Evolutionary conservation across 2,797 vertebrate species (phyloP).

Genomic region (Taenioides sp.): DNA sequence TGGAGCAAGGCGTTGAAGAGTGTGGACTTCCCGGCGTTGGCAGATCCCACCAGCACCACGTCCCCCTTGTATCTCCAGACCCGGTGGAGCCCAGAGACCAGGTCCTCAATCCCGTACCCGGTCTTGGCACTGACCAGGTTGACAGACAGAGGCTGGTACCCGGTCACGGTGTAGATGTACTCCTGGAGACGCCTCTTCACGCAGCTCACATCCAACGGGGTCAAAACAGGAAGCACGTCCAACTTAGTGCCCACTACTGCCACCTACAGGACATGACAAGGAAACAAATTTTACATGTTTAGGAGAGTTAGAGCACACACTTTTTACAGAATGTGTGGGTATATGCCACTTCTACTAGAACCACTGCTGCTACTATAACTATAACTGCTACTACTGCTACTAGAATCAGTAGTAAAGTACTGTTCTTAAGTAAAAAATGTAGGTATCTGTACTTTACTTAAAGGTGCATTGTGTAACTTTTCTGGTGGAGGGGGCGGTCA

Average conservation of each 20-base stretch:
- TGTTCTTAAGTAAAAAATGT: too few relatives aligned
- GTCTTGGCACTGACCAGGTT: conserved; percentile 93
- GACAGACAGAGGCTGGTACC: conserved; percentile 68
- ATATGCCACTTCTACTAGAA: too few relatives aligned
- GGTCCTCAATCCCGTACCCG: conserved; percentile 86
- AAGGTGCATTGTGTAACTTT: too few relatives aligned
- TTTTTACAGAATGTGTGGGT: too few relatives aligned
- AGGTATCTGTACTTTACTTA: too few relatives aligned
- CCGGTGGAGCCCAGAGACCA: conserved; percentile 84
- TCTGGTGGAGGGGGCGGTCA: too few relatives aligned
- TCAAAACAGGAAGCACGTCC: conserved; percentile 83
- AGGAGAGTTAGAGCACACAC: not conserved
- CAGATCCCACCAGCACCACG: conserved; percentile 87
- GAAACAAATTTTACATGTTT: too few relatives aligned
- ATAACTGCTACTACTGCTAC: too few relatives aligned
- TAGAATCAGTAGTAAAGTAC: too few relatives aligned
- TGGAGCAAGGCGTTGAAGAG: conserved; percentile 88
- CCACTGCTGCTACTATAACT: too few relatives aligned
- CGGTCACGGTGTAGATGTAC: conserved; percentile 64
- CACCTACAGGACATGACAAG: not conserved
- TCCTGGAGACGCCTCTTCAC: conserved; percentile 68
- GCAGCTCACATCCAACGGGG: conserved; percentile 74
- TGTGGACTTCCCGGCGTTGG: conserved; percentile 91
- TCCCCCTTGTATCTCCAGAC: conserved; percentile 88
- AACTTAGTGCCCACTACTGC: conserved; percentile 89